A percentile compares a stretch with the other conserved stretches of the same genome.
phyloP scores from a whole-genome alignment of 2,888 invertebrate genomes.

The Zeuzera pyrina region DNA sequence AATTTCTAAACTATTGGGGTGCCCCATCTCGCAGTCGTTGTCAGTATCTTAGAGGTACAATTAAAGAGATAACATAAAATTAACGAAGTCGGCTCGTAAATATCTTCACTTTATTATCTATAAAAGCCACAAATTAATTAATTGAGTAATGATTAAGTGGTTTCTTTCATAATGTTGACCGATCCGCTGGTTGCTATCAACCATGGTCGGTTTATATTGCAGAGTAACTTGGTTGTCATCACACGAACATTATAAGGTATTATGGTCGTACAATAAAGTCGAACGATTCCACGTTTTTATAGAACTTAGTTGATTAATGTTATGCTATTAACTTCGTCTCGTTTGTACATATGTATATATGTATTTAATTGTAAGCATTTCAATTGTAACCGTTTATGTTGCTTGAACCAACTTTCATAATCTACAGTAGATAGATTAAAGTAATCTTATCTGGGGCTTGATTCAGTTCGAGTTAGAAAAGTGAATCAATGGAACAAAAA shows the following conservation, averaged over 20 bases:
- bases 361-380: too few relatives aligned
- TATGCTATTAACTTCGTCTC: too few relatives aligned
- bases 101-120: conserved; percentile 63
- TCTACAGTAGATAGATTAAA: too few relatives aligned
- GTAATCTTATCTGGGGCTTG: too few relatives aligned
- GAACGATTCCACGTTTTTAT: conserved; percentile 13
- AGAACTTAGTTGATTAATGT: too few relatives aligned
- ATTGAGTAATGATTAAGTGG: conserved; percentile 65
- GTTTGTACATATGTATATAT: too few relatives aligned
- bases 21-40: conserved; percentile 29
- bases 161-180: conserved; percentile 37
- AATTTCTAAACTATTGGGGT: too few relatives aligned
- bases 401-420: too few relatives aligned
- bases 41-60: conserved; percentile 44
- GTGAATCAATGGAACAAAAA: too few relatives aligned
- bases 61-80: conserved; percentile 65
- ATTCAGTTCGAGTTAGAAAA: too few relatives aligned
- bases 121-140: conserved; percentile 70
- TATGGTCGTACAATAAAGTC: conserved; percentile 28
- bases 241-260: conserved; percentile 29
- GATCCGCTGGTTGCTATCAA: conserved; percentile 17
- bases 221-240: conserved; percentile 43
- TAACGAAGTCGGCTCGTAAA: conserved; percentile 64
- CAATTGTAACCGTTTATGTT: too few relatives aligned
- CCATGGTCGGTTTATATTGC: conserved; percentile 21